These are phyloP conservation scores for Leptopilina boulardi DNA, from an alignment of 1,140 invertebrate species.

Conservation along the genomic window DNA sequence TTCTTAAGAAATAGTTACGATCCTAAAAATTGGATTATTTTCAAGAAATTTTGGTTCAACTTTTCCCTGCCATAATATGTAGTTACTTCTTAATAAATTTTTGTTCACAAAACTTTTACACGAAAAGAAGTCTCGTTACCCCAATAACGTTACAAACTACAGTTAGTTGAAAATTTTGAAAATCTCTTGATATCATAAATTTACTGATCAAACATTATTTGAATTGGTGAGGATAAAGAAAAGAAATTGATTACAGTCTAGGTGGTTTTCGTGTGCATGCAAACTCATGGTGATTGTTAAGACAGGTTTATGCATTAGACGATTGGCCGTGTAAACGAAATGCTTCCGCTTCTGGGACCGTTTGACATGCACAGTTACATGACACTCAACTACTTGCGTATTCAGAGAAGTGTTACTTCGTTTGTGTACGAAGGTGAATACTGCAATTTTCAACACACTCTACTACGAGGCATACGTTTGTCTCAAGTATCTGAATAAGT, in stretches of 20 bases:
- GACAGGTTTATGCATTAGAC: slow-evolving; percentile 55
- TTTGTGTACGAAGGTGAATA: slow-evolving; percentile 11
- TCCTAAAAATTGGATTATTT: not conserved
- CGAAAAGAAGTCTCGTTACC: too few species aligned
- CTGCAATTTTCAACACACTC: not conserved
- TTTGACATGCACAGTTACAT: slow-evolving; percentile 37
- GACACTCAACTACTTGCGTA: slow-evolving; percentile 15
- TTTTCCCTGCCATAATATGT: too few species aligned
- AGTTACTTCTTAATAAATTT: too few species aligned
- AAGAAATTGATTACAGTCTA: not conserved
- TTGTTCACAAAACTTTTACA: too few species aligned
- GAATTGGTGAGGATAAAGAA: too few species aligned
- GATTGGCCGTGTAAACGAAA: slow-evolving; percentile 62
- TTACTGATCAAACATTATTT: too few species aligned
- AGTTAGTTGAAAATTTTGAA: too few species aligned
- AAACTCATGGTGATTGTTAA: slow-evolving; percentile 58
- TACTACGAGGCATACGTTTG: not conserved
- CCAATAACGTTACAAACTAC: too few species aligned
- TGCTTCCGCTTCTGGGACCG: slow-evolving; percentile 52
- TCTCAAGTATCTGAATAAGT: slow-evolving; percentile 19
- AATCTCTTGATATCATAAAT: too few species aligned
- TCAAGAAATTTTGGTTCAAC: not conserved
- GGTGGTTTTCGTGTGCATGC: slow-evolving; percentile 43
- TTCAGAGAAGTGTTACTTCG: slow-evolving; percentile 16
- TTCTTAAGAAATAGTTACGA: not conserved